Percentiles rank a stretch among this genome's conserved stretches.
These are phyloP conservation scores for Aphelinus certus DNA, from an alignment of 1,140 invertebrate species.

Conservation along the genomic window DNA sequence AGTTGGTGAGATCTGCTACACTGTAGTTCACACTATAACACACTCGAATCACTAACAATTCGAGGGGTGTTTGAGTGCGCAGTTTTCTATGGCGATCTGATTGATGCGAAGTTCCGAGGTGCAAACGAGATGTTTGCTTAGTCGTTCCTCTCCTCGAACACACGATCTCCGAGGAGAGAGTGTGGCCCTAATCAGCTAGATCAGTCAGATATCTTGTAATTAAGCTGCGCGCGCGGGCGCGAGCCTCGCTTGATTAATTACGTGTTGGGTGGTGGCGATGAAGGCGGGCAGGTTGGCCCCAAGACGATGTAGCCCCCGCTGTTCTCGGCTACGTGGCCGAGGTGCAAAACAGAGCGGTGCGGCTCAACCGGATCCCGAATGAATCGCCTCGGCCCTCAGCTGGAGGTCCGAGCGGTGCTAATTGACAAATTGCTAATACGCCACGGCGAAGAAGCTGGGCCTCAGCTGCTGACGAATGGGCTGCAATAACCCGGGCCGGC, in stretches of 20 bases:
- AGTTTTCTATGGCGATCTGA: no score
- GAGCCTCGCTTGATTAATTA: slow-evolving; percentile 22
- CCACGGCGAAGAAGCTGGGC: background rate
- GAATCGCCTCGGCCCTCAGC: background rate
- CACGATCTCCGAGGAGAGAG: no score
- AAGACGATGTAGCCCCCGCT: background rate
- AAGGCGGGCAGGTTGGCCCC: background rate
- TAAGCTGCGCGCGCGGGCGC: background rate
- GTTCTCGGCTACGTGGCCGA: background rate
- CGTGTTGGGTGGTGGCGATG: background rate
- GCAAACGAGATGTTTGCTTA: no score
- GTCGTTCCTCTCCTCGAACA: no score
- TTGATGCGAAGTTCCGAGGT: no score
- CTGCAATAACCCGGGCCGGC: background rate
- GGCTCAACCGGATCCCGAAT: background rate
- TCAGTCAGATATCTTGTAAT: background rate
- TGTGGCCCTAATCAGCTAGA: no score
- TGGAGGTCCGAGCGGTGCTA: background rate
- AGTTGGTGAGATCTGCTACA: no score
- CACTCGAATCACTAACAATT: no score
- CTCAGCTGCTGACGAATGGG: slow-evolving; percentile 14
- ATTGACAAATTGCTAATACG: slow-evolving; percentile 30
- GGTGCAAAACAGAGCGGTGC: background rate
- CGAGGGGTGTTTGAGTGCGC: no score
- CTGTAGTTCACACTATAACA: no score